Evolutionary conservation across 2,797 vertebrate genomes (phyloP), one percentile per base, ranked within the genome.

Genomic region (Columba guinea): DNA sequence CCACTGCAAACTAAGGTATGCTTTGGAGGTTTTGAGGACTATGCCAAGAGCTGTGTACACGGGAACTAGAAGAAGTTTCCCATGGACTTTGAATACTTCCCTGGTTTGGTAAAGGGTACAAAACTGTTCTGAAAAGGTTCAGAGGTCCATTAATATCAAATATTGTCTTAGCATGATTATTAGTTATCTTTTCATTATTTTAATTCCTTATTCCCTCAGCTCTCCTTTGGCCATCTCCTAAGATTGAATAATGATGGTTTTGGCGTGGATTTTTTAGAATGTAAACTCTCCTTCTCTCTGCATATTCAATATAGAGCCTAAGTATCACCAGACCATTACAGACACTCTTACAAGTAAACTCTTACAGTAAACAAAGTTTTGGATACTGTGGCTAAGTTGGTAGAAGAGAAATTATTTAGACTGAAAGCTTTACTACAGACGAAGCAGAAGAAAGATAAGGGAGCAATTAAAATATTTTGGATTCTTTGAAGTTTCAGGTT

Each of bases 401-500:
- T 63, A 55, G 34, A 37, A 79, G 13, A 92, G 2, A 81, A 86
- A 86, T 67, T 0, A 64, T 64, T 83, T 87, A 46, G 9, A 53
- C 14, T 70, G 64, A 93, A 93, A 88, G 4, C 18, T 75, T 85
- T 86, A 68, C 67, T 93, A 49, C 8, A 71, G 46, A 39, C 28
- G 48, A 62, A 88, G 34, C 23, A 86, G 55, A 86, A 86, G 23
- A 27, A 74, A 80, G 27, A 75, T 53, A 75, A 73, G 22, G 32
- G 6, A 77, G 6, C 3, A 93, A 63, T 83, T 85, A 64, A 92
- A 96, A 87, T 77, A 52, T 67, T 91, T 92, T 67, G 51, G 23
- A 74, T 90, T 92, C 44, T 85, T 80, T 51, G 39, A 70, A 74
- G 26, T 90, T 93, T 91, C 35, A 84, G 37, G 58, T 94, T 87